phyloP scores from a whole-genome alignment of 2,888 invertebrate genomes.

The Reticulitermes lucifugus region DNA sequence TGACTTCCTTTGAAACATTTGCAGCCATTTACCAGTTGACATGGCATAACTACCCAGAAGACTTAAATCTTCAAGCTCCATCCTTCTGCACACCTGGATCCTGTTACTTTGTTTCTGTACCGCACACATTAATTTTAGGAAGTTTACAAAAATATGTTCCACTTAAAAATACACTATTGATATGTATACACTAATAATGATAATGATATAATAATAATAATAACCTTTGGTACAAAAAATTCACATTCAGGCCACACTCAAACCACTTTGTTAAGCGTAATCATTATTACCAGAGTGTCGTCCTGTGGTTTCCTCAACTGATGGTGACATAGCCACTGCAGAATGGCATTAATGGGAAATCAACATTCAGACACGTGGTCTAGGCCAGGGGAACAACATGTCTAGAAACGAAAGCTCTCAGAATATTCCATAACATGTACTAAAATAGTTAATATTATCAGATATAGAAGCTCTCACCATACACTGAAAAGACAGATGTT shows the following conservation, averaged over 20 bases:
- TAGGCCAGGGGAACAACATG: no score
- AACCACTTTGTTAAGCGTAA: constrained; percentile 7
- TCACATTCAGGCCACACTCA: background rate
- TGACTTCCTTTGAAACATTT: no score
- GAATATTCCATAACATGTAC: no score
- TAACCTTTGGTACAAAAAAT: constrained; percentile 36
- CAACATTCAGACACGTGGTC: no score
- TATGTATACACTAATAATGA: constrained; percentile 35
- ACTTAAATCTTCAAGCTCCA: no score
- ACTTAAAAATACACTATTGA: constrained; percentile 31
- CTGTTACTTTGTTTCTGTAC: background rate
- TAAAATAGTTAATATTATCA: no score
- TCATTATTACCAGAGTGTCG: background rate
- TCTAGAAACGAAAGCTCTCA: no score
- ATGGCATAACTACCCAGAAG: no score
- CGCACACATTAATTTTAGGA: background rate
- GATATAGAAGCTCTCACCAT: no score
- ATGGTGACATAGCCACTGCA: background rate
- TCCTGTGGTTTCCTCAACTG: background rate
- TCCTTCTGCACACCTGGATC: background rate
- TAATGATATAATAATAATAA: constrained; percentile 9
- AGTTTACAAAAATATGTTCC: constrained; percentile 36
- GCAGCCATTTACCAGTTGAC: no score
- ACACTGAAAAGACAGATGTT: no score
- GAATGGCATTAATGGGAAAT: no score